A percentile compares a stretch with the other conserved stretches of the same genome.
Conservation (phyloP, 2,888 invertebrate species). For the Blastobasis adustella region DNA sequence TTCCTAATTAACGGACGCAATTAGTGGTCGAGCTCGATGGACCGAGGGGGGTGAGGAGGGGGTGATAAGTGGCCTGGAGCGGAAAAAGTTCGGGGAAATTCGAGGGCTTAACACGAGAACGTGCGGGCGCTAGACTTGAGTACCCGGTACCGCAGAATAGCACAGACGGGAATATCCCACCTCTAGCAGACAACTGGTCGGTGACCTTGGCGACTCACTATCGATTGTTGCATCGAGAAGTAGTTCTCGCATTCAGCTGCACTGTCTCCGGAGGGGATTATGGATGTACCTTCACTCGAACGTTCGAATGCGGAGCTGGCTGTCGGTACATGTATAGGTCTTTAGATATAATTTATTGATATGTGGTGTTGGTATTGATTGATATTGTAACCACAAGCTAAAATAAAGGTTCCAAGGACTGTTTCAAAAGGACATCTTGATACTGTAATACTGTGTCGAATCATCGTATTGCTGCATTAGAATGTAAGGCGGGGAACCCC, state of each 20-base stretch:
- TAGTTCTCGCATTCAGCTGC: neutral
- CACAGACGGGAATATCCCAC: neutral
- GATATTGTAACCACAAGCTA: too few species aligned
- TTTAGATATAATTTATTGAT: too few species aligned
- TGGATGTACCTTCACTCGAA: too few species aligned
- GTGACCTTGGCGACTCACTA: slow-evolving; percentile 30
- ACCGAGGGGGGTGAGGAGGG: slow-evolving; percentile 36
- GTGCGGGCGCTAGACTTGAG: slow-evolving; percentile 31
- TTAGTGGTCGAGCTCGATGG: slow-evolving; percentile 68
- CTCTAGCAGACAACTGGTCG: slow-evolving; percentile 7
- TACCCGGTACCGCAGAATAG: slow-evolving; percentile 16
- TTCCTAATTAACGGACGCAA: slow-evolving; percentile 75
- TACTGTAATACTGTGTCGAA: too few species aligned
- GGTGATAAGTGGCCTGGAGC: slow-evolving; percentile 64
- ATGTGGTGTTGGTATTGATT: too few species aligned
- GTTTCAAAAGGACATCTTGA: too few species aligned
- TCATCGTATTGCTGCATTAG: too few species aligned
- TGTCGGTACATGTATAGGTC: too few species aligned
- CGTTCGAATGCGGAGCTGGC: too few species aligned
- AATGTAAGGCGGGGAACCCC: neutral
- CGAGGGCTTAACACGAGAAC: slow-evolving; percentile 53
- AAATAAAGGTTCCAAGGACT: too few species aligned
- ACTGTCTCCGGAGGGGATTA: too few species aligned
- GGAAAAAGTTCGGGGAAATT: slow-evolving; percentile 68
- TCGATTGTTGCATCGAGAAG: neutral